Evolutionary conservation across 2,797 vertebrate genomes (phyloP).

Genomic region (Nyctalus aviator): DNA sequence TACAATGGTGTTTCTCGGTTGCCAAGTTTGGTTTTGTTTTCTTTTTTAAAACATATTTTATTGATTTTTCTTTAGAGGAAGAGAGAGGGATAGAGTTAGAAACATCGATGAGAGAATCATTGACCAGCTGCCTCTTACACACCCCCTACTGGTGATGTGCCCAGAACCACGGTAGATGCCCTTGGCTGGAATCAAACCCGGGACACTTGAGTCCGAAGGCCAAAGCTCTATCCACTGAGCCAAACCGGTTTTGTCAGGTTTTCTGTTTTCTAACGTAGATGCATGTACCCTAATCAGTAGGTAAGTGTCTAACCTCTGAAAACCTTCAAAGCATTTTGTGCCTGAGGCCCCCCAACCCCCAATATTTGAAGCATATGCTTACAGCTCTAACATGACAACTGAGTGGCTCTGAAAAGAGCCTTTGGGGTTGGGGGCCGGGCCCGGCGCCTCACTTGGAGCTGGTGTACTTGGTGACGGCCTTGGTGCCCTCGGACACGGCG

Average conservation of each 20-base stretch:
- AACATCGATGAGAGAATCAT: too few relatives aligned
- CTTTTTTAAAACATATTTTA: too few relatives aligned
- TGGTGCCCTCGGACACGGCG: slow-evolving; percentile 76
- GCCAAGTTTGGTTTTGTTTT: not conserved
- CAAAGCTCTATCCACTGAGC: too few relatives aligned
- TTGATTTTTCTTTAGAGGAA: too few relatives aligned
- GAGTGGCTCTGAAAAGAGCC: slow-evolving; percentile 82
- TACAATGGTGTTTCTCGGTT: not conserved
- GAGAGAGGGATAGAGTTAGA: too few relatives aligned
- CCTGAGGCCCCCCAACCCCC: accelerated
- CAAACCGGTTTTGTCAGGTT: not conserved
- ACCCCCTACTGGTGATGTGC: too few relatives aligned
- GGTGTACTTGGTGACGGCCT: slow-evolving; percentile 80
- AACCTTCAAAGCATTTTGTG: not conserved
- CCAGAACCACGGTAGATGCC: too few relatives aligned
- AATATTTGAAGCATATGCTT: accelerated
- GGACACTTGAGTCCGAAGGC: too few relatives aligned
- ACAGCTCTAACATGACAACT: not conserved
- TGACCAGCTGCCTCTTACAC: too few relatives aligned
- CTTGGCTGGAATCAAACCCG: too few relatives aligned
- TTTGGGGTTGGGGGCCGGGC: not conserved
- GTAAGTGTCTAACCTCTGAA: not conserved
- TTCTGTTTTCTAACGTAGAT: not conserved
- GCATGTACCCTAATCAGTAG: not conserved
- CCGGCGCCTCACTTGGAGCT: slow-evolving; percentile 60